Evolutionary conservation across 1,140 invertebrate genomes (phyloP).

Genomic region (Araneus ventricosus): DNA sequence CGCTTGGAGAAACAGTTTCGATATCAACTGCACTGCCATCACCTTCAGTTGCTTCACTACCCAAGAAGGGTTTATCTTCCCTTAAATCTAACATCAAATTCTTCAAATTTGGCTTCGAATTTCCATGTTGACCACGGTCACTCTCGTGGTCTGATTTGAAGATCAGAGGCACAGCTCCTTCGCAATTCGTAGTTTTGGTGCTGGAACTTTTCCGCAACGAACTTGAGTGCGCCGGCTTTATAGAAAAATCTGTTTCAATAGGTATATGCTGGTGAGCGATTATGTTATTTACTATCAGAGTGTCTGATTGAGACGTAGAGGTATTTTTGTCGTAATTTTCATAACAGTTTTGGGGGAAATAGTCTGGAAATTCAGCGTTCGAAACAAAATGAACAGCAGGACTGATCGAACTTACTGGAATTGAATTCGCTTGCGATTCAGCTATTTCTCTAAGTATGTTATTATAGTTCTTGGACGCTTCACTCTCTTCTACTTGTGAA

Average conservation of each 20-base stretch:
- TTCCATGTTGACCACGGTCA: not conserved
- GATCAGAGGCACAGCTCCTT: conserved; percentile 53
- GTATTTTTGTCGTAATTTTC: not conserved
- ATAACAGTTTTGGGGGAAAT: not conserved
- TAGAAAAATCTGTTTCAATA: conserved; percentile 25
- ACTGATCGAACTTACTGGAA: not conserved
- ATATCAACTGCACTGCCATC: not conserved
- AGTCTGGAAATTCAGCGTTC: not conserved
- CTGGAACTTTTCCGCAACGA: conserved; percentile 20
- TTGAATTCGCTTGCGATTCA: conserved; percentile 26
- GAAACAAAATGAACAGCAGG: not conserved
- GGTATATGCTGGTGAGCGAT: conserved; percentile 66
- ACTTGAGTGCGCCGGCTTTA: conserved; percentile 60
- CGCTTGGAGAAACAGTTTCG: conserved; percentile 13
- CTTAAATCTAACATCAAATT: not conserved
- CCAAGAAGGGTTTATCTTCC: not conserved
- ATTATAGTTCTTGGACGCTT: conserved; percentile 49
- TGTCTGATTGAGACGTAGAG: not conserved
- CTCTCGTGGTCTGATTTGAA: not conserved
- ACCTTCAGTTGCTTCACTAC: not conserved
- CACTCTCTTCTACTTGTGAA: conserved; percentile 20
- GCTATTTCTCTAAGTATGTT: conserved; percentile 44
- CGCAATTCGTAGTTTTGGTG: not conserved
- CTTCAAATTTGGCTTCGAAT: conserved; percentile 5
- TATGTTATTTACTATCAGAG: conserved; percentile 57